A percentile compares a stretch with the other conserved stretches of the same genome.
Evolutionary conservation across 2,113 vertebrate species (phyloP).

Genomic region (Myotis lucifugus): DNA sequence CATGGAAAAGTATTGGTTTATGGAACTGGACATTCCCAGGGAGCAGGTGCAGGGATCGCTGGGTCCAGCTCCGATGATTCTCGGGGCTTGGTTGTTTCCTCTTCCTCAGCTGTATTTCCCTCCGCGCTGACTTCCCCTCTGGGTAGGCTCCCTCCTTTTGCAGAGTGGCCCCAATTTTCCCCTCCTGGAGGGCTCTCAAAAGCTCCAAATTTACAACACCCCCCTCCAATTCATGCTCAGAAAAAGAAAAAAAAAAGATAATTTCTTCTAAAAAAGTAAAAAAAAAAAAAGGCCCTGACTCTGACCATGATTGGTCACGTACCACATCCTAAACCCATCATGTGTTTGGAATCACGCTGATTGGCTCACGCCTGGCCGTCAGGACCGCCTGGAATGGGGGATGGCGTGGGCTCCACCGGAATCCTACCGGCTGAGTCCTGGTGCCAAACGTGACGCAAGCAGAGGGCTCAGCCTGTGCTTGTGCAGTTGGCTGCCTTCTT

Average conservation of each 20-base stretch:
- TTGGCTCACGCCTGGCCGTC: background rate
- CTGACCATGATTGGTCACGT: background rate
- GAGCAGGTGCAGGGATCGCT: background rate
- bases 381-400: background rate
- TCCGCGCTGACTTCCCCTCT: background rate
- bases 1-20: background rate
- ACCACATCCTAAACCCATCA: background rate
- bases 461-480: background rate
- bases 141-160: background rate
- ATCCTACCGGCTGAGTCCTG: background rate
- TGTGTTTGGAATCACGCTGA: background rate
- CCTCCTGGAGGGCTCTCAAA: background rate
- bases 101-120: background rate
- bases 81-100: background rate
- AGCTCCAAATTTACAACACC: background rate
- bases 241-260: background rate
- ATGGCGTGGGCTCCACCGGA: background rate
- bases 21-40: background rate
- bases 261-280: background rate
- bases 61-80: background rate
- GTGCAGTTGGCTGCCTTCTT: background rate
- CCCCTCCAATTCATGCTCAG: background rate
- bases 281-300: background rate
- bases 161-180: background rate
- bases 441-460: background rate